Evolutionary conservation across 35 echinoderm and acorn worm species (phyloP).

Genomic region (Nesometra sesokonis): DNA sequence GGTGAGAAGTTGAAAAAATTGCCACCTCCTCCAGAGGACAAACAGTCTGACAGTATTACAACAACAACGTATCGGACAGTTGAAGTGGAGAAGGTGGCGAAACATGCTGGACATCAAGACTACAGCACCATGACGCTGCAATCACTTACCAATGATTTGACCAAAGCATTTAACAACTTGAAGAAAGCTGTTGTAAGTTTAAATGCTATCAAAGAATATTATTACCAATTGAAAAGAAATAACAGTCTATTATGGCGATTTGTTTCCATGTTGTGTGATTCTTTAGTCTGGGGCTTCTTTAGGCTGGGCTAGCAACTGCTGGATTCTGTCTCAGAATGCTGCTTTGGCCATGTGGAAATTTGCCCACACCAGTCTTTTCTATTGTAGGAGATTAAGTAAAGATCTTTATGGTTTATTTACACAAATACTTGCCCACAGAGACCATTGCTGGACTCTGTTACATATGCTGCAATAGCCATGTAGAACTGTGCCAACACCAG

Average conservation of each 20-base stretch:
- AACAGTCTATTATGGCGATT: too few species aligned
- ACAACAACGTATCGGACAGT: slow-evolving; percentile 58
- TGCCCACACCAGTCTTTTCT: too few species aligned
- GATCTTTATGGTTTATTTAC: neutral
- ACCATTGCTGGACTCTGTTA: slow-evolving; percentile 68
- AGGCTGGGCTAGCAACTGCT: too few species aligned
- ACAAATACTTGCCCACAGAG: slow-evolving; percentile 77
- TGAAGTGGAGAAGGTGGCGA: slow-evolving; percentile 51
- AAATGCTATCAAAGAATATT: too few species aligned
- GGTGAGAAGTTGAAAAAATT: slow-evolving; percentile 59
- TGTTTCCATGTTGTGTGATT: too few species aligned
- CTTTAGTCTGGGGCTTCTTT: too few species aligned
- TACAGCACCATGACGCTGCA: slow-evolving; percentile 51
- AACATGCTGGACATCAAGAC: slow-evolving; percentile 29
- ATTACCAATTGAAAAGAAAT: too few species aligned
- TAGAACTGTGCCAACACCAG: slow-evolving; percentile 97
- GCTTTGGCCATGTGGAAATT: too few species aligned
- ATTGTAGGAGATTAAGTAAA: neutral
- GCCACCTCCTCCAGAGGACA: slow-evolving; percentile 71
- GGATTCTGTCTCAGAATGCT: too few species aligned
- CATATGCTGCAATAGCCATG: slow-evolving; percentile 81
- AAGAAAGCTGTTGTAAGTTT: slow-evolving; percentile 91
- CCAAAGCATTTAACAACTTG: slow-evolving; percentile 80
- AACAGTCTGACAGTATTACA: slow-evolving; percentile 73
- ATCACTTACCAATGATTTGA: slow-evolving; percentile 53